A percentile compares a stretch with the other conserved stretches of the same genome.
phyloP scores from a whole-genome alignment of 2,797 vertebrate genomes.

The Halcyon smyrnensis region DNA sequence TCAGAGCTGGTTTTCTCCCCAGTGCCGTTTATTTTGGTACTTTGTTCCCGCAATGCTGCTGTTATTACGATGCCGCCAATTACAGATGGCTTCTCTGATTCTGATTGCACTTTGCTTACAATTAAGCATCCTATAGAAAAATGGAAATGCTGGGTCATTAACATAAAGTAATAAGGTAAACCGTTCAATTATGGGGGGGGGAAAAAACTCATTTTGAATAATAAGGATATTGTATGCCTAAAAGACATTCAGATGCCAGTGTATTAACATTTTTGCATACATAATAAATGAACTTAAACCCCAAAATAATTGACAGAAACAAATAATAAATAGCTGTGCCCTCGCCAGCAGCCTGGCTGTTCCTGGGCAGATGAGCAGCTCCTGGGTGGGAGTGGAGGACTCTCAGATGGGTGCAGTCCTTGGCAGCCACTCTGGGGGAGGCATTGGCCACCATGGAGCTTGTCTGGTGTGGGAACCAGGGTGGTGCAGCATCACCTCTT shows the following conservation, averaged over 20 bases:
- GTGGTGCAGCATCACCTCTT: rapidly evolving
- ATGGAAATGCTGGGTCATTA: constrained; percentile 66
- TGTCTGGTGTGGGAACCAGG: rapidly evolving
- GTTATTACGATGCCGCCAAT: constrained; percentile 55
- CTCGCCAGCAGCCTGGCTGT: background rate
- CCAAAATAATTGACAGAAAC: constrained; percentile 54
- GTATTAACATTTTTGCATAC: constrained; percentile 75
- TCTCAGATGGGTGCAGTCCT: rapidly evolving
- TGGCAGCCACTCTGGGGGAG: background rate
- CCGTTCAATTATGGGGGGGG: constrained; percentile 71
- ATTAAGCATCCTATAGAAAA: constrained; percentile 75
- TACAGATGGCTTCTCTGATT: constrained; percentile 55
- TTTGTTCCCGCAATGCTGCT: background rate
- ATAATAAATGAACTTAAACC: constrained; percentile 67
- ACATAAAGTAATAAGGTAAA: constrained; percentile 77
- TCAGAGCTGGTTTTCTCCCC: background rate
- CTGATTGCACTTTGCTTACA: constrained; percentile 71
- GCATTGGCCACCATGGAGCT: background rate
- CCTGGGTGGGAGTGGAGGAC: background rate
- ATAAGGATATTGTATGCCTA: constrained; percentile 77
- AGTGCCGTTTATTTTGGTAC: background rate
- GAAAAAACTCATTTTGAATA: constrained; percentile 63
- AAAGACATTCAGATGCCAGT: constrained; percentile 67
- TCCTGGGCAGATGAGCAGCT: background rate
- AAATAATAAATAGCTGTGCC: constrained; percentile 28